phyloP scores from a whole-genome alignment of 2,888 invertebrate genomes.

The Stramonita haemastoma region DNA sequence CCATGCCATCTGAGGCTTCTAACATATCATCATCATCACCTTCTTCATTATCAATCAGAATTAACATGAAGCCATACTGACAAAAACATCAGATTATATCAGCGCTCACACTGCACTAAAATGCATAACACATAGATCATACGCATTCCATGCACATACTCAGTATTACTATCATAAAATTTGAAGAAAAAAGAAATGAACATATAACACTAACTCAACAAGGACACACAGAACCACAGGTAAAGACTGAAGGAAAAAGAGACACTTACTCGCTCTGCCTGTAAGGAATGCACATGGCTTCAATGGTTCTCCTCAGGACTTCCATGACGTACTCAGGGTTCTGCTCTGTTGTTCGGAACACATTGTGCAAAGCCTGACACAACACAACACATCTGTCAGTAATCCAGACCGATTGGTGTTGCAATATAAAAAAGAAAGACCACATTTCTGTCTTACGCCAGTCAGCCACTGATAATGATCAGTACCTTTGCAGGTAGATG shows the following conservation, averaged over 20 bases:
- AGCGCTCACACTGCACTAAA: too few relatives aligned
- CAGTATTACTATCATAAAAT: background rate
- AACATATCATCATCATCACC: too few relatives aligned
- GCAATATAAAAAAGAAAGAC: too few relatives aligned
- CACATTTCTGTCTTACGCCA: too few relatives aligned
- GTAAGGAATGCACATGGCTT: conserved; percentile 83
- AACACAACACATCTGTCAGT: background rate
- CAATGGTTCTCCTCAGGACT: conserved; percentile 82
- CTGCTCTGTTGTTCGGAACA: conserved; percentile 84
- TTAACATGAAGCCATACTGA: too few relatives aligned
- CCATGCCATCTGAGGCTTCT: too few relatives aligned
- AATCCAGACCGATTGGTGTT: too few relatives aligned
- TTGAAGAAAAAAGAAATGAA: background rate
- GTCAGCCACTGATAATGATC: too few relatives aligned
- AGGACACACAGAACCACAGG: too few relatives aligned
- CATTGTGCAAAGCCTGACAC: conserved; percentile 83
- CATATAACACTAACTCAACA: background rate
- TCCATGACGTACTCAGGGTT: conserved; percentile 83
- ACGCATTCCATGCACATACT: background rate
- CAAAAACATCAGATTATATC: too few relatives aligned
- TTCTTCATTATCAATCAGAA: too few relatives aligned
- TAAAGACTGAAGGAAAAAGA: background rate
- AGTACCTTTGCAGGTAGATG: too few relatives aligned
- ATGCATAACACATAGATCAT: background rate
- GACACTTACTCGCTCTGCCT: conserved; percentile 83